Evolutionary conservation across 2,113 vertebrate genomes (phyloP).

Genomic region (Cyprinus carpio): DNA sequence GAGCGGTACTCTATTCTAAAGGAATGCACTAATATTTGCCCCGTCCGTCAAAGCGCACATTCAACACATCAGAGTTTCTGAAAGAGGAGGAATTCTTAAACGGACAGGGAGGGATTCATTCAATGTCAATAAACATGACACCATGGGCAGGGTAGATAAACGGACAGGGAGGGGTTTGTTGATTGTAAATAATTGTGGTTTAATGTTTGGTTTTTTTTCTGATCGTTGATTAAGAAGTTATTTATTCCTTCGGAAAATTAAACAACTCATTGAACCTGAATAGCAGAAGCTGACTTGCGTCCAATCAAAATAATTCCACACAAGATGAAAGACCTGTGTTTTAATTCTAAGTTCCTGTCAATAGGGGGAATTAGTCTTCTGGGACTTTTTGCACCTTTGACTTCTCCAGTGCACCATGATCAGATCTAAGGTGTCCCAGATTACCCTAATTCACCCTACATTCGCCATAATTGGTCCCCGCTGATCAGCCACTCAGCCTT

Average conservation of each 20-base stretch:
- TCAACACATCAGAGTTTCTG: constrained; percentile 62
- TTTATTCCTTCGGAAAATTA: neutral
- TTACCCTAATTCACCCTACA: neutral
- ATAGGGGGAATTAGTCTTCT: neutral
- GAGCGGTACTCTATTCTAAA: constrained; percentile 53
- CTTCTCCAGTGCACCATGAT: neutral
- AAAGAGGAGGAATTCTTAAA: constrained; percentile 49
- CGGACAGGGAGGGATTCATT: constrained; percentile 12
- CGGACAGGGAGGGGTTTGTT: no score
- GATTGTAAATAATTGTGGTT: no score
- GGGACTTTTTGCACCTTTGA: constrained; percentile 8
- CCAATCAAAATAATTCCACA: neutral
- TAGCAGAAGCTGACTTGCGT: neutral
- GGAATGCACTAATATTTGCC: constrained; percentile 75
- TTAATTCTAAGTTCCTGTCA: constrained; percentile 25
- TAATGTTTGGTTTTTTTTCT: neutral
- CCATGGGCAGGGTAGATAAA: neutral
- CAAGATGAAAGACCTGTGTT: neutral
- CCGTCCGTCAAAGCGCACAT: constrained; percentile 64
- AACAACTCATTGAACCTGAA: neutral
- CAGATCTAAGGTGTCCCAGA: neutral
- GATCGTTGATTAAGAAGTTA: neutral
- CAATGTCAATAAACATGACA: neutral
- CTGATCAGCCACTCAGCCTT: constrained; percentile 65
- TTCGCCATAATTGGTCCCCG: constrained; percentile 58